Evolutionary conservation across 2,113 vertebrate species (phyloP), one percentile per base, ranked within the genome.

Genomic region (Tetrax tetrax): DNA sequence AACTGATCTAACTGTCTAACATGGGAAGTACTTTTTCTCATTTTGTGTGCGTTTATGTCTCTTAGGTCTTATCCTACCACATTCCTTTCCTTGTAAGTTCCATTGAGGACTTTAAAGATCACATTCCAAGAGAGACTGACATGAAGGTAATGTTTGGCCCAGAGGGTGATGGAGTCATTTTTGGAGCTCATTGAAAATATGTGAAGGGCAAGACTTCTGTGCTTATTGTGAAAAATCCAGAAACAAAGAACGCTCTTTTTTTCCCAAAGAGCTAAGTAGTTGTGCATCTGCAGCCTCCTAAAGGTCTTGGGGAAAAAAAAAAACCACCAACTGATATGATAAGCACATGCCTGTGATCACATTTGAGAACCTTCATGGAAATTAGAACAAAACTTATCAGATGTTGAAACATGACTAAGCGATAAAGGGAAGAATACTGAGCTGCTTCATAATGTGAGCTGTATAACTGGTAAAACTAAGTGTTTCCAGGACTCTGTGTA

Each of bases 71-170:
- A 87, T 99, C 99, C 71, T 99, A 99, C 97, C 99, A 99, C 96
- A 99, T 99, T 98, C 99, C 99, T 89, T 99, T 99, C 97, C 98
- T 99, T 97, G 99, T 99, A 96, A 99, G 99, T 97, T 99, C 99
- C 38, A 99, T 99, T 54, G 99, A 99, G 96, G 99, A 99, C 93
- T 99, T 99, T 90, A 99, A 99, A 96, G 99, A 99, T 97, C 99
- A 99, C 98, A 99, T 99, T 98, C 99, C 99, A 95, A 98, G 99
- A 92, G 99, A 99, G 97, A 99, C 99, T 2, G 99, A 99, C 97
- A 99, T 99, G 99, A 99, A 99, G 99, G 99, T 99, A 98, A 95
- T 45, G 60, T 61, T 83, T 77, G 88, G 33, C 76, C 59, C 5
- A 43, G 37, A 35, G 48, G 11, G 12, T 60, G 66, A 15, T 13